Percentiles rank a stretch among this genome's conserved stretches.
phyloP scores from a whole-genome alignment of 2,888 invertebrate species.

The Drosophila niveifrons region DNA sequence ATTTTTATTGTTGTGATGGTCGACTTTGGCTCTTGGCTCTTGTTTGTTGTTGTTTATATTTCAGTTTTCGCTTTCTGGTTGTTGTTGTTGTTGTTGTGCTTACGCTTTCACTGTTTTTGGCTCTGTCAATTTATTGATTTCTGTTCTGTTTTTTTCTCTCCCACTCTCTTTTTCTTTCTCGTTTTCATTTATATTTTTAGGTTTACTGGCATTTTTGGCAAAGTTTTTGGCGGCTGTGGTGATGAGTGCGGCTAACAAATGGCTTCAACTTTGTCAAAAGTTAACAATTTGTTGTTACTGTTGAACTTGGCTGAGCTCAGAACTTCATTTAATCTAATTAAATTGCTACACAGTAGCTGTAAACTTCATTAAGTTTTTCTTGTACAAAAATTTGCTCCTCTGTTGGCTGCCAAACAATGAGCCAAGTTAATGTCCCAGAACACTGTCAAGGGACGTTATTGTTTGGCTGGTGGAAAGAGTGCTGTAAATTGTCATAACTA shows the following conservation, averaged over 20 bases:
- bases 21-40: conserved; percentile 48
- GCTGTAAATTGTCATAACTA: conserved; percentile 68
- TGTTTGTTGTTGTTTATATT: conserved; percentile 46
- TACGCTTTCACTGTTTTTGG: conserved; percentile 16
- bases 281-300: conserved; percentile 25
- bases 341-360: conserved; percentile 55
- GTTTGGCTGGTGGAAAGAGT: neutral
- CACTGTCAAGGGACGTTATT: conserved; percentile 25
- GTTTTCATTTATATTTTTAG: conserved; percentile 22
- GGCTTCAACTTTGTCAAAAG: conserved; percentile 54
- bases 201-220: conserved; percentile 30
- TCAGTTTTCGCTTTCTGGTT: conserved; percentile 37
- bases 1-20: conserved; percentile 73
- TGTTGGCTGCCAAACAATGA: conserved; percentile 44
- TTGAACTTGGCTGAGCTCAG: conserved; percentile 16
- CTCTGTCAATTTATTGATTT: conserved; percentile 69
- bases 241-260: conserved; percentile 64
- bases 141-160: conserved; percentile 25
- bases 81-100: conserved; percentile 22
- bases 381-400: conserved; percentile 30
- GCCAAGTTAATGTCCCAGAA: conserved; percentile 69
- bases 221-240: conserved; percentile 39
- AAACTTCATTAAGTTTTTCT: conserved; percentile 62
- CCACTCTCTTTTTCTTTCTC: conserved; percentile 23
- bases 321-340: conserved; percentile 70